A percentile compares a stretch with the other conserved stretches of the same genome.
Conservation (phyloP, 2,888 invertebrate species). For the Mayetiola destructor region DNA sequence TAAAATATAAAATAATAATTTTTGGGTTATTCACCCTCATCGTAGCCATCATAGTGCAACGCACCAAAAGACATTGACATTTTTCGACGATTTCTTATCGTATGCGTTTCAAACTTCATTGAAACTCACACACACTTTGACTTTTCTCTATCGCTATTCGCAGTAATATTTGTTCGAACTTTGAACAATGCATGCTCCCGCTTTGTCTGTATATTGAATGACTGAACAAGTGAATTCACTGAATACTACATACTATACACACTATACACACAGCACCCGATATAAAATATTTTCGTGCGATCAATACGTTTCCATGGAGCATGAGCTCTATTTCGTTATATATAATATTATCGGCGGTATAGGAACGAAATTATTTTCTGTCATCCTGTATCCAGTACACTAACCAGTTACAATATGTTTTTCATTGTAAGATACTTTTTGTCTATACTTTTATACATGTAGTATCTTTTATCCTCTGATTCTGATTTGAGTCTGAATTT, state of each 20-base stretch:
- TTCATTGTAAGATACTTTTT: neutral
- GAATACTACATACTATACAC: neutral
- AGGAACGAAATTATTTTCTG: neutral
- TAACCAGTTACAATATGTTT: neutral
- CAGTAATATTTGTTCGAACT: too few species aligned
- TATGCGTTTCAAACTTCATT: too few species aligned
- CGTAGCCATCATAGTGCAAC: slow-evolving; percentile 1
- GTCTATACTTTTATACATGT: too few species aligned
- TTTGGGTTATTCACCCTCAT: slow-evolving; percentile 7
- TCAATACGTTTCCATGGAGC: slow-evolving; percentile 12
- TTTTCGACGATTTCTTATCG: slow-evolving; percentile 9
- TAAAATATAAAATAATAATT: too few species aligned
- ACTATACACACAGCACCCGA: neutral
- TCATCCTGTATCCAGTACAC: neutral
- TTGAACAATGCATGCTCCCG: too few species aligned
- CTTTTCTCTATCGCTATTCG: too few species aligned
- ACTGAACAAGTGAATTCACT: neutral
- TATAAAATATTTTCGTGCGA: neutral
- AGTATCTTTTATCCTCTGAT: neutral
- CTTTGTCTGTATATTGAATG: neutral
- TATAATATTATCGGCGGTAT: neutral
- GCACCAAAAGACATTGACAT: slow-evolving; percentile 13
- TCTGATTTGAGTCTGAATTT: neutral
- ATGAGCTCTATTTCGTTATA: neutral
- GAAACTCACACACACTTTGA: too few species aligned